Evolutionary conservation across 2,113 vertebrate genomes (phyloP).

Genomic region (Pygoscelis antarcticus): DNA sequence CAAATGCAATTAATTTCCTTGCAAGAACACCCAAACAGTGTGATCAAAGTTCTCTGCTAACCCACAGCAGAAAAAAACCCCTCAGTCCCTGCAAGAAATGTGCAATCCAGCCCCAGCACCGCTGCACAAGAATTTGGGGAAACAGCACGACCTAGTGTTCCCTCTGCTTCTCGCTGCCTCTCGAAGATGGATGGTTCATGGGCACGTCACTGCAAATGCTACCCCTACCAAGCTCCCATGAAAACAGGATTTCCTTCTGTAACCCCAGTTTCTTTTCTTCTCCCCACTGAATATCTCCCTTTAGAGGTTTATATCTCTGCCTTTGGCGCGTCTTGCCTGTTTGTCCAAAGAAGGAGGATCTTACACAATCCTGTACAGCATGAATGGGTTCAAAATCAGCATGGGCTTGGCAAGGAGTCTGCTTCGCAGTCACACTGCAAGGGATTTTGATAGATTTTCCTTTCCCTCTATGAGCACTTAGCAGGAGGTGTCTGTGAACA

Average conservation of each 20-base stretch:
- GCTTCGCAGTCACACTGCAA: neutral
- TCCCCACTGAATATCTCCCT: neutral
- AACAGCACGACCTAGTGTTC: slow-evolving; percentile 73
- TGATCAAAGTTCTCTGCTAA: neutral
- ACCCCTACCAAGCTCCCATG: neutral
- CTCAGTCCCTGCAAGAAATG: neutral
- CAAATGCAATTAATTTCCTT: slow-evolving; percentile 19
- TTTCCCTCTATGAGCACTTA: neutral
- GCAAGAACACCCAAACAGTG: neutral
- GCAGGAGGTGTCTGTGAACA: neutral
- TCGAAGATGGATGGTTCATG: rapidly evolving
- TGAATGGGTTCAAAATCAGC: neutral
- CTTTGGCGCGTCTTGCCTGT: neutral
- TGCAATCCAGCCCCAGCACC: neutral
- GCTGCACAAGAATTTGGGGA: neutral
- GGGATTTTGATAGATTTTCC: neutral
- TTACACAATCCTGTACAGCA: neutral
- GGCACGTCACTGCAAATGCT: neutral
- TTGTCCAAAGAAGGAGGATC: neutral
- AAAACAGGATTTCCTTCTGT: neutral
- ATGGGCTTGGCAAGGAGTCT: neutral
- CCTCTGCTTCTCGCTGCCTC: neutral
- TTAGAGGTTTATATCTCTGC: neutral
- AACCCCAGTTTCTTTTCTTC: neutral
- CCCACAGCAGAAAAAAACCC: neutral